Evolutionary conservation across 53 echinoderm and acorn worm species (phyloP), one percentile per base, ranked within the genome.

Genomic region (Temnopleurus reevesii): DNA sequence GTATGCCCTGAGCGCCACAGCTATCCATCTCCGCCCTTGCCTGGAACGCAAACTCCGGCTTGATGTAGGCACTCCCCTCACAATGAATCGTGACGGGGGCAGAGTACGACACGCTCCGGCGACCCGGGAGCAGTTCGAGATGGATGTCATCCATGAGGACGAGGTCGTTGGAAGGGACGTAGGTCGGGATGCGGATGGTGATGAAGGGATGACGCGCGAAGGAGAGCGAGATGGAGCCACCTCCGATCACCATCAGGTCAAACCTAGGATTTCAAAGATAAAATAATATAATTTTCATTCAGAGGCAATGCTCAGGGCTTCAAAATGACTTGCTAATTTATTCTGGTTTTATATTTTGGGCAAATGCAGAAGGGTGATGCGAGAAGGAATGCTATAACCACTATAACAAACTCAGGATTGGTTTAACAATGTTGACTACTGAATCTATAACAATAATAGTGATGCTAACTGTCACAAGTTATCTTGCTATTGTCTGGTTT

Each of bases 241-340:
- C 94, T 55, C 98, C 97, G 3, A 55, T 57, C 17, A 97, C 93
- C 58, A 97, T 89, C 85, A 97, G 61, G 76, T 97, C 98, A 92
- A 93, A 97, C 95, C 98, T 97, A 56, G 23, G 33, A 17, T 25
- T 5, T 31, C 49, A 76, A 89, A 46, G 9, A 15, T 12, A 49
- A 49, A 49, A 49, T 49, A 1, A n/a, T n/a, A n/a, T n/a, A n/a
- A n/a, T n/a, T n/a, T n/a, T n/a, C n/a, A n/a, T n/a, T n/a, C n/a
- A n/a, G n/a, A n/a, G n/a, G n/a, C n/a, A n/a, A n/a, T n/a, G n/a
- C n/a, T n/a, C n/a, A n/a, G n/a, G n/a, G n/a, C n/a, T n/a, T n/a
- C n/a, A n/a, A n/a, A n/a, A n/a, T n/a, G n/a, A n/a, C n/a, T n/a
- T n/a, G n/a, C n/a, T n/a, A n/a, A n/a, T n/a, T n/a, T n/a, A n/a